Conservation (phyloP, 2,113 vertebrate genomes). For the Myotis brandtii region DNA sequence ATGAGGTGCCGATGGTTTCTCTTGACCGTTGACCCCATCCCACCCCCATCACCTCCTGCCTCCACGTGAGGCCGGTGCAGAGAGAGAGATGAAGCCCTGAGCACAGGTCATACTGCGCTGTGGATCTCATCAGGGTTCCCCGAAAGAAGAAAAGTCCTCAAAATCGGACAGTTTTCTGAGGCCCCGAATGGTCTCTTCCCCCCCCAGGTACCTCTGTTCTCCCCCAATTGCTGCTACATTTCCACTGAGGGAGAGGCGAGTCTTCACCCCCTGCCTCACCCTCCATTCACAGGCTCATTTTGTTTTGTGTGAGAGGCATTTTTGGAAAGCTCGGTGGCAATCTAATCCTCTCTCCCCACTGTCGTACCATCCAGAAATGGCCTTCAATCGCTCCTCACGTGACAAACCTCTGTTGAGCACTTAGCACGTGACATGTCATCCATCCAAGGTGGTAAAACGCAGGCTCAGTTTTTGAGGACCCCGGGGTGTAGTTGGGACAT, state of each 20-base stretch:
- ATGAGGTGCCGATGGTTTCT: not conserved
- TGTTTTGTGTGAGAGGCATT: not conserved
- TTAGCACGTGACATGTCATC: no score
- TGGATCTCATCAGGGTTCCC: not conserved
- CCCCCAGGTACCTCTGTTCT: accelerated
- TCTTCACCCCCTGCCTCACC: not conserved
- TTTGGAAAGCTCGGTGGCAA: not conserved
- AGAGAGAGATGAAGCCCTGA: not conserved
- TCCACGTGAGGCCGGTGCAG: not conserved
- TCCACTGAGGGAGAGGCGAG: not conserved
- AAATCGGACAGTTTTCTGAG: not conserved
- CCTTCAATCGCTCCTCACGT: not conserved
- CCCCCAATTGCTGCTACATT: not conserved
- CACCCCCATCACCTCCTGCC: not conserved
- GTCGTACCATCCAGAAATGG: not conserved
- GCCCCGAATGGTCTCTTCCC: not conserved
- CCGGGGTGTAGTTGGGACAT: not conserved
- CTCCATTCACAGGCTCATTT: not conserved
- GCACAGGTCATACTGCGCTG: accelerated
- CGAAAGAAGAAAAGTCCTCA: not conserved
- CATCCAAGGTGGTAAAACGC: not conserved
- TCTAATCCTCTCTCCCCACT: not conserved
- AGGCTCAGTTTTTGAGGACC: not conserved
- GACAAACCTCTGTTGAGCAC: not conserved
- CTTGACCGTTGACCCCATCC: accelerated